Conservation (phyloP, 1,140 invertebrate species). For the Lepidurus apus region DNA sequence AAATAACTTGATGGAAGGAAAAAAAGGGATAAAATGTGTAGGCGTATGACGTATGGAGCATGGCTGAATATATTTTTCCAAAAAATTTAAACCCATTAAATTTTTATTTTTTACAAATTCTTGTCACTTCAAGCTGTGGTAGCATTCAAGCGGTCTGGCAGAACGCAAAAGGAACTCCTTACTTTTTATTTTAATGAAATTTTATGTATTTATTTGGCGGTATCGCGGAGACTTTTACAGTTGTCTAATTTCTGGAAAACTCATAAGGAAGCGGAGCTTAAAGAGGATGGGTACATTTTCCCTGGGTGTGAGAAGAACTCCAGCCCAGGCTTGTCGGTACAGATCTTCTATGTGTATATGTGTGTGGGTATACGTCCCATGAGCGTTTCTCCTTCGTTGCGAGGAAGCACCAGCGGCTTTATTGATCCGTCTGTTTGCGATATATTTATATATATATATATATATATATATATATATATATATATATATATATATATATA, state of each 20-base stretch:
- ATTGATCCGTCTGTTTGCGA: not conserved
- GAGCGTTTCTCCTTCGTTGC: not conserved
- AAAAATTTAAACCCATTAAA: not conserved
- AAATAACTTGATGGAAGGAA: not conserved
- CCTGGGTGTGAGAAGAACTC: not conserved
- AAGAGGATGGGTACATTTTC: not conserved
- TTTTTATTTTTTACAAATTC: too few species aligned
- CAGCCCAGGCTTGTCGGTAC: not conserved
- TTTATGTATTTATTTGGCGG: too few species aligned
- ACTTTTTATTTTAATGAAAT: too few species aligned
- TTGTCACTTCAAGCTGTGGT: too few species aligned
- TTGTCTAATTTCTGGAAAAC: not conserved
- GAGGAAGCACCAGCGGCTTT: not conserved
- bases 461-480: too few species aligned
- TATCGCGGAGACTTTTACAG: too few species aligned
- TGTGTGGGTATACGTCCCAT: not conserved
- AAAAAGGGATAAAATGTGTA: not conserved
- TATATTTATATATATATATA: not conserved
- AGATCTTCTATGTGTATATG: not conserved
- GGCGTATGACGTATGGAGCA: not conserved
- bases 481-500: not conserved
- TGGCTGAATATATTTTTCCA: conserved; percentile 18
- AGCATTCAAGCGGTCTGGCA: too few species aligned
- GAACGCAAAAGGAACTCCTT: too few species aligned
- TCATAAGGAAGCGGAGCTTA: not conserved